These are phyloP conservation scores for Drosophila leontia DNA, from an alignment of 1,140 invertebrate genomes.

Conservation along the genomic window DNA sequence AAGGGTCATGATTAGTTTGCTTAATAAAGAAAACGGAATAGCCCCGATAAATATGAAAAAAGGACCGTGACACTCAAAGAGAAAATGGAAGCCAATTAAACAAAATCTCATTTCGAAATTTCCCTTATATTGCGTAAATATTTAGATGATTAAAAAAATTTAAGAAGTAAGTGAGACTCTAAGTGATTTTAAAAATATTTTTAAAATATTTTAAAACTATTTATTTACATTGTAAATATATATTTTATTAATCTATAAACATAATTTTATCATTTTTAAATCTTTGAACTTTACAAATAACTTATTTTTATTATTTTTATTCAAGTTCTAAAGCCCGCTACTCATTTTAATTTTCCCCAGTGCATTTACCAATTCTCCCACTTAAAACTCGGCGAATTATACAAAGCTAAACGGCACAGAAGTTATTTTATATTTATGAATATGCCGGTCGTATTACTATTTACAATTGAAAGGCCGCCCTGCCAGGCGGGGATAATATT, in stretches of 20 bases:
- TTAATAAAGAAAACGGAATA: slow-evolving; percentile 48
- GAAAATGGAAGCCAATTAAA: not conserved
- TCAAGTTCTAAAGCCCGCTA: not conserved
- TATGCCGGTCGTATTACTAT: slow-evolving; percentile 33
- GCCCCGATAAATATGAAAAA: slow-evolving; percentile 31
- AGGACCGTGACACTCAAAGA: slow-evolving; percentile 1
- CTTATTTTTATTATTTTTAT: too few species aligned
- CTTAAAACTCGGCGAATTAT: slow-evolving; percentile 39
- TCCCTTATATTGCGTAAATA: too few species aligned
- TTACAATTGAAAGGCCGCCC: slow-evolving; percentile 16
- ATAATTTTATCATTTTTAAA: too few species aligned
- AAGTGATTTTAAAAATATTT: too few species aligned
- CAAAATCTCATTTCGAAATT: too few species aligned
- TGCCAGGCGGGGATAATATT: slow-evolving; percentile 41
- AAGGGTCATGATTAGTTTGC: slow-evolving; percentile 79
- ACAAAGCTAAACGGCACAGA: slow-evolving; percentile 42
- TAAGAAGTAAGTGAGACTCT: too few species aligned
- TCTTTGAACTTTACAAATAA: too few species aligned
- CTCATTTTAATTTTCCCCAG: not conserved
- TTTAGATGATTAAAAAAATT: too few species aligned
- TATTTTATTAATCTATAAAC: too few species aligned
- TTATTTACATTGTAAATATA: too few species aligned
- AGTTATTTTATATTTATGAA: slow-evolving; percentile 63
- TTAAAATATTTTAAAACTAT: too few species aligned
- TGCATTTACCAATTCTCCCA: not conserved